These are phyloP conservation scores for Palythoa caribaeorum DNA, from an alignment of 92 coral and sea anemone species.

Conservation along the genomic window DNA sequence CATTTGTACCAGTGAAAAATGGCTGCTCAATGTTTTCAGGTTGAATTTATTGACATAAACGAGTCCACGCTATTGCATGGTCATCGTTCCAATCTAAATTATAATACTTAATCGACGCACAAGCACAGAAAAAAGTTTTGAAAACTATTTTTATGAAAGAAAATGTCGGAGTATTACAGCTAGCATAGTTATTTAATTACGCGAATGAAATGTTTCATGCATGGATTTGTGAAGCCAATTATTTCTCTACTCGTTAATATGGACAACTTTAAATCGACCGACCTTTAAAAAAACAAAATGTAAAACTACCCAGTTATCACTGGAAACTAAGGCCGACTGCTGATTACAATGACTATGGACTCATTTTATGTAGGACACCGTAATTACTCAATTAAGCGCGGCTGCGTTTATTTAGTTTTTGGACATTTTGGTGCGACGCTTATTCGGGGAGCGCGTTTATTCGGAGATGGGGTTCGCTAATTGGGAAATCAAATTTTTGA, in stretches of 20 bases:
- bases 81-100: not conserved
- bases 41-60: not conserved
- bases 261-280: too few relatives aligned
- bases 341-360: not conserved
- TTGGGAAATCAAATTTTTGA: too few relatives aligned
- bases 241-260: not conserved
- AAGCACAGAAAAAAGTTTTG: not conserved
- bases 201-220: conserved; percentile 19
- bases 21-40: not conserved
- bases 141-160: not conserved
- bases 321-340: not conserved
- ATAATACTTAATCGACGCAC: not conserved
- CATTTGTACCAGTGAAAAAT: not conserved
- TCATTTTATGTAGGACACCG: not conserved
- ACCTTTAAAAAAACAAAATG: not conserved
- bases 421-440: too few relatives aligned
- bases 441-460: too few relatives aligned
- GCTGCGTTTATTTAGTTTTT: too few relatives aligned
- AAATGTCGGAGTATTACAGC: not conserved
- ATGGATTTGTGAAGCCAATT: conserved; percentile 15
- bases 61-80: not conserved
- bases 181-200: not conserved
- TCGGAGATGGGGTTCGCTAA: too few relatives aligned
- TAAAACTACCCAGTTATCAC: not conserved
- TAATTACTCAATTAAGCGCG: too few relatives aligned